These are phyloP conservation scores for Eclectus roratus DNA, from an alignment of 2,113 vertebrate genomes.

Conservation along the genomic window DNA sequence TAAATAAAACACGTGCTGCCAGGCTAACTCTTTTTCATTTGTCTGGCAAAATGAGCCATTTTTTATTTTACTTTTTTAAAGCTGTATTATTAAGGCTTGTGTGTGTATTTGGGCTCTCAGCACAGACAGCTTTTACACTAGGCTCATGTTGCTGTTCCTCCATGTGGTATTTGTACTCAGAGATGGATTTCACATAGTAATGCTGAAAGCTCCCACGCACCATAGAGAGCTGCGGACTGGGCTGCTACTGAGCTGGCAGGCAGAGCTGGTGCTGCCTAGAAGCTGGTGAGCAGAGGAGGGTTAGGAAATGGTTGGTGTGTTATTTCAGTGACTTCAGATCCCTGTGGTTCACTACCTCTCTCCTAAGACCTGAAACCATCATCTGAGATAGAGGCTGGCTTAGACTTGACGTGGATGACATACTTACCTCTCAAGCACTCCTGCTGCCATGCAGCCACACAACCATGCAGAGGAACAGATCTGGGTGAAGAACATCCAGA, in stretches of 20 bases:
- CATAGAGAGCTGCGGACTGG: neutral
- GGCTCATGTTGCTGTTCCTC: neutral
- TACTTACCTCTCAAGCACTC: neutral
- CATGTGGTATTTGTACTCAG: conserved; percentile 38
- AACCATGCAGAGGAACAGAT: neutral
- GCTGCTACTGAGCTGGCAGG: neutral
- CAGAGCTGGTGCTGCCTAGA: neutral
- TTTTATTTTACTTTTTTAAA: conserved; percentile 7
- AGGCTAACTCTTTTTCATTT: neutral
- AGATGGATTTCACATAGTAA: neutral
- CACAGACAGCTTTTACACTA: conserved; percentile 16
- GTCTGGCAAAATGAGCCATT: neutral
- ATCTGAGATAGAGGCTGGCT: neutral
- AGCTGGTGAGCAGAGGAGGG: neutral
- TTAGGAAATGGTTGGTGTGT: neutral
- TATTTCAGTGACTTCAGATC: neutral
- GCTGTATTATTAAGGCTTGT: neutral
- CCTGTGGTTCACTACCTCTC: neutral
- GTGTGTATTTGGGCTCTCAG: conserved; percentile 31
- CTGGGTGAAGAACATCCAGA: neutral
- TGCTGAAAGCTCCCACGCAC: neutral
- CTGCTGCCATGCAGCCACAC: neutral
- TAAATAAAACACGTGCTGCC: neutral
- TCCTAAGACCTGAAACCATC: neutral
- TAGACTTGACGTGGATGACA: neutral